These are phyloP conservation scores for Tangachromis dhanisi DNA, from an alignment of 2,113 vertebrate genomes.

Conservation along the genomic window DNA sequence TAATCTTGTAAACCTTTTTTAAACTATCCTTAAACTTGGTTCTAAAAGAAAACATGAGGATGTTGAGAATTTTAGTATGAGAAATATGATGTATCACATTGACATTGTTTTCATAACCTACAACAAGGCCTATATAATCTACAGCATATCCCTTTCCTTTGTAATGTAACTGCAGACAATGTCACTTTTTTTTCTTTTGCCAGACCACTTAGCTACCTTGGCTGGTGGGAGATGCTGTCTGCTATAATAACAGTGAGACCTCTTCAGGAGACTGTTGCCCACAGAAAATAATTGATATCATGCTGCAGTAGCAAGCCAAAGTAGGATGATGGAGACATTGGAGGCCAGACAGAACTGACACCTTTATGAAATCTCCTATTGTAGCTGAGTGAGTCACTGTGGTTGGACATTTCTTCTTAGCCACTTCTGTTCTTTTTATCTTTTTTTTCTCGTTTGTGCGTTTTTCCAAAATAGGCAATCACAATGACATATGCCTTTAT, in stretches of 20 bases:
- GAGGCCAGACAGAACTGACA: conserved; percentile 7
- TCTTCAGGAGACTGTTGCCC: not conserved
- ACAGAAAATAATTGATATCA: conserved; percentile 17
- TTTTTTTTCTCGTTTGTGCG: not conserved
- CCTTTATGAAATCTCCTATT: not conserved
- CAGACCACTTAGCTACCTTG: conserved; percentile 23
- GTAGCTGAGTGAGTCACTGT: not conserved
- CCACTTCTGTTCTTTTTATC: not conserved
- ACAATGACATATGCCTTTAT: not conserved
- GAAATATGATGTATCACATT: not conserved
- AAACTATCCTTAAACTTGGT: not conserved
- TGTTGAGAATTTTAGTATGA: not conserved
- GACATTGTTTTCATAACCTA: not conserved
- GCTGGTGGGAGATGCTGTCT: not conserved
- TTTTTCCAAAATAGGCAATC: no score
- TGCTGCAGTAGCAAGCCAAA: not conserved
- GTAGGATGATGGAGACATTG: not conserved
- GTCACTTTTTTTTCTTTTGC: not conserved
- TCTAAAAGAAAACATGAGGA: not conserved
- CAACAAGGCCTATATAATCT: not conserved
- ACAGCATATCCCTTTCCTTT: not conserved
- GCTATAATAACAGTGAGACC: not conserved
- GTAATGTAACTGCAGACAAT: not conserved
- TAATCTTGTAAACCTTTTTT: not conserved
- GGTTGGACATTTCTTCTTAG: not conserved